Percentiles rank a stretch among this genome's conserved stretches.
Conservation (phyloP, 92 coral and sea anemone species). For the Epizoanthus ramosus region DNA sequence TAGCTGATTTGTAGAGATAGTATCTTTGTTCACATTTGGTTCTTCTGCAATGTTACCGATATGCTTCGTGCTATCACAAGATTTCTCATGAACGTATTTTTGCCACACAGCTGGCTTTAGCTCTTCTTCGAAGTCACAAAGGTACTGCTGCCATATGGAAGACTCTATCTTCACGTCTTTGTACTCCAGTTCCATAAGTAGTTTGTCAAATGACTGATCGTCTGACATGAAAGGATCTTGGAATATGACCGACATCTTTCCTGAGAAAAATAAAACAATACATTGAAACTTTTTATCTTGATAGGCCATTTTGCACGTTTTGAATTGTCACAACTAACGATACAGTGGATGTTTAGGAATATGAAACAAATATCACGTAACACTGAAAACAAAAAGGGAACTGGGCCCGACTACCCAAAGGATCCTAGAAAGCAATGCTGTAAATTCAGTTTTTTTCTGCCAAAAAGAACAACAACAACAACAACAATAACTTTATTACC, state of each 20-base stretch:
- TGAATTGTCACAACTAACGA: too few species aligned
- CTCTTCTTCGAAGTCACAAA: conserved; percentile 35
- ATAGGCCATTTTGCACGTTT: not conserved
- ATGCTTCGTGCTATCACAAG: not conserved
- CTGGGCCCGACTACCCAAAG: too few species aligned
- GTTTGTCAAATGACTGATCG: conserved; percentile 35
- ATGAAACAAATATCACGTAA: too few species aligned
- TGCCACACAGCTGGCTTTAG: conserved; percentile 38
- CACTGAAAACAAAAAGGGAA: too few species aligned
- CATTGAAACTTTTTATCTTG: too few species aligned
- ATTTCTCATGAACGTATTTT: conserved; percentile 22
- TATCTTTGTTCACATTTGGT: not conserved
- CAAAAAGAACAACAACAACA: too few species aligned
- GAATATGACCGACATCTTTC: conserved; percentile 39
- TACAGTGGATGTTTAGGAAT: too few species aligned
- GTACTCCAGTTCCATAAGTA: conserved; percentile 28
- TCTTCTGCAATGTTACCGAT: not conserved
- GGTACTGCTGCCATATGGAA: conserved; percentile 41
- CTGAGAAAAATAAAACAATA: not conserved
- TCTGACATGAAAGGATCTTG: conserved; percentile 39
- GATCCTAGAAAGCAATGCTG: too few species aligned
- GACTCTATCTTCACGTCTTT: conserved; percentile 33
- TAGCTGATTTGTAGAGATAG: conserved; percentile 15
- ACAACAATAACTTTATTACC: too few species aligned
- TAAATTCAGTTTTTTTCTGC: too few species aligned